Conservation (phyloP, 2,888 invertebrate genomes). For the Morpho achilles region DNA sequence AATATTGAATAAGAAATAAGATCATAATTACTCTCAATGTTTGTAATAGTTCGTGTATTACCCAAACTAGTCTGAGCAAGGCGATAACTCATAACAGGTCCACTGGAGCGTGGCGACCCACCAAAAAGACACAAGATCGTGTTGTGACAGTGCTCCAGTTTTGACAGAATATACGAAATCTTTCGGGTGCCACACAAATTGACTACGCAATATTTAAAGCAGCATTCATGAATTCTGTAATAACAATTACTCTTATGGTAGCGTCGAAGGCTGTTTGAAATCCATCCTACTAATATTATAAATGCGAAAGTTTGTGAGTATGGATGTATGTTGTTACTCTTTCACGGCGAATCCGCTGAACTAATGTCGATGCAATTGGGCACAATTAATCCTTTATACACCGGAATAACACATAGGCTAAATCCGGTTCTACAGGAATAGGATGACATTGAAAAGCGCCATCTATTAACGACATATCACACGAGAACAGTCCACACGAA, state of each 20-base stretch:
- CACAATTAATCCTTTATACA: too few relatives aligned
- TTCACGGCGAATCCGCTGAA: too few relatives aligned
- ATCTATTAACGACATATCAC: too few relatives aligned
- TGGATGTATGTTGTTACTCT: too few relatives aligned
- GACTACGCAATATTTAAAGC: slow-evolving; percentile 19
- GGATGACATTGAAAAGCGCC: too few relatives aligned
- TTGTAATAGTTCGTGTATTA: slow-evolving; percentile 18
- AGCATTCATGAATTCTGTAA: background rate
- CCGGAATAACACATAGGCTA: too few relatives aligned
- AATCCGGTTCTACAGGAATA: too few relatives aligned
- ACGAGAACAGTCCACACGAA: too few relatives aligned
- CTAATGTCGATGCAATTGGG: too few relatives aligned
- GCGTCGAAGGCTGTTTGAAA: slow-evolving; percentile 1
- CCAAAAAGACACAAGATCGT: slow-evolving; percentile 42
- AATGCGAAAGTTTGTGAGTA: too few relatives aligned
- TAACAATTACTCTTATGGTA: background rate
- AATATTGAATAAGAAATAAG: background rate
- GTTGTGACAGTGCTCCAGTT: slow-evolving; percentile 48
- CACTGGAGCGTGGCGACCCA: slow-evolving; percentile 47
- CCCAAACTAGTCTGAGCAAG: slow-evolving; percentile 24
- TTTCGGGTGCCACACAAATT: slow-evolving; percentile 23
- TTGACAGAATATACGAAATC: slow-evolving; percentile 22
- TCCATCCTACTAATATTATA: background rate
- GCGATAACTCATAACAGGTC: slow-evolving; percentile 34
- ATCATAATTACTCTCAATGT: slow-evolving; percentile 8